Conservation (phyloP, 2,113 vertebrate species). For the Cromileptes altivelis region DNA sequence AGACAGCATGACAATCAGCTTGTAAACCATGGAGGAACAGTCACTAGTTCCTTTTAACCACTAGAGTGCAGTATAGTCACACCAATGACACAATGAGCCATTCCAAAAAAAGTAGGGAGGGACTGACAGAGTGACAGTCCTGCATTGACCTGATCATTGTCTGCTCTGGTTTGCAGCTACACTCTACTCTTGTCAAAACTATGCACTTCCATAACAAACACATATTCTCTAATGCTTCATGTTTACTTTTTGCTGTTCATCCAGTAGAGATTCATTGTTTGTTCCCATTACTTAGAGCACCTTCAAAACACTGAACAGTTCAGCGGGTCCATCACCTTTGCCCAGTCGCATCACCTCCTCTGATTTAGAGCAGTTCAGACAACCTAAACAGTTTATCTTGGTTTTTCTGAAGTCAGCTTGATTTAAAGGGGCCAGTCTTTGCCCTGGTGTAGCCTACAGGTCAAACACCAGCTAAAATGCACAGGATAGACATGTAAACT, state of each 20-base stretch:
- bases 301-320: neutral
- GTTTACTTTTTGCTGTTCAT: neutral
- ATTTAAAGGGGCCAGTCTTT: conserved; percentile 30
- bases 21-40: neutral
- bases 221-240: neutral
- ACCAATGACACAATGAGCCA: neutral
- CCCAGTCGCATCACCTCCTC: neutral
- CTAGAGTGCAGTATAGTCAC: conserved; percentile 45
- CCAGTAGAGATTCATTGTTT: neutral
- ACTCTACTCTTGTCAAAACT: neutral
- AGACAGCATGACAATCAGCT: neutral
- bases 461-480: conserved; percentile 38
- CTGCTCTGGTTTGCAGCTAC: neutral
- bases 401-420: conserved; percentile 14
- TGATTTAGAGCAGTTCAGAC: conserved; percentile 34
- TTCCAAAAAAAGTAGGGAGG: neutral
- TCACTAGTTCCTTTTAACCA: conserved; percentile 3
- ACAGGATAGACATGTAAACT: conserved; percentile 27
- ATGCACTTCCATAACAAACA: neutral
- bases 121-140: neutral
- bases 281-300: neutral
- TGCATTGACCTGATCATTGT: neutral
- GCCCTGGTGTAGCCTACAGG: conserved; percentile 11
- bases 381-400: neutral
- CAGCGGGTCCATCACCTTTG: neutral